These are phyloP conservation scores for Rhinophrynus dorsalis DNA, from an alignment of 2,797 vertebrate species.

Conservation along the genomic window DNA sequence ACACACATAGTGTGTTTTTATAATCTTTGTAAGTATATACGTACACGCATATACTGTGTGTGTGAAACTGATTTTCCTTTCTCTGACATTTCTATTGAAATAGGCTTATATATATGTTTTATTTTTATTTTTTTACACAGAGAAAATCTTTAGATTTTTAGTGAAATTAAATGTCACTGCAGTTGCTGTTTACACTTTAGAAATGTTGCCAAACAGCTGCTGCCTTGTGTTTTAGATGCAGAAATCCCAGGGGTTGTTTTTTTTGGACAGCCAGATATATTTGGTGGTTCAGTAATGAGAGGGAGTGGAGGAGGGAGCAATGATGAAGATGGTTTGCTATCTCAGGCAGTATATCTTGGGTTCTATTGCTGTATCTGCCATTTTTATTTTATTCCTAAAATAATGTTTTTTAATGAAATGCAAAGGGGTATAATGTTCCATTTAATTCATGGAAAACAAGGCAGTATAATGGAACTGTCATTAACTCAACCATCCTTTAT, in stretches of 20 bases:
- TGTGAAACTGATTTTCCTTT: too few species aligned
- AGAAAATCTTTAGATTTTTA: conserved; percentile 50
- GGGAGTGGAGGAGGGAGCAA: conserved; percentile 45
- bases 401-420: neutral
- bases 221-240: conserved; percentile 64
- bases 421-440: neutral
- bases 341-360: conserved; percentile 21
- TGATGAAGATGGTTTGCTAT: conserved; percentile 52
- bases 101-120: neutral
- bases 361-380: neutral
- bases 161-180: conserved; percentile 60
- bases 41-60: too few species aligned
- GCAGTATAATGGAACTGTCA: too few species aligned
- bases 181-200: conserved; percentile 60
- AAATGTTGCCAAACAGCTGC: conserved; percentile 71
- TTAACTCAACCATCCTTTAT: neutral
- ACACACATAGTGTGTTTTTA: too few species aligned
- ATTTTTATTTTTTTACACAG: neutral
- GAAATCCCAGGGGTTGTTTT: conserved; percentile 59
- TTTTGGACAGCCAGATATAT: conserved; percentile 50
- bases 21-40: too few species aligned
- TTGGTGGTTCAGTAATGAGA: conserved; percentile 48
- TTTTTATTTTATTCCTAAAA: neutral
- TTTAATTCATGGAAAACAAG: neutral
- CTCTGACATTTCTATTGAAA: neutral